These are phyloP conservation scores for Sphaerophoria rueppellii DNA, from an alignment of 2,888 invertebrate species.

Conservation along the genomic window DNA sequence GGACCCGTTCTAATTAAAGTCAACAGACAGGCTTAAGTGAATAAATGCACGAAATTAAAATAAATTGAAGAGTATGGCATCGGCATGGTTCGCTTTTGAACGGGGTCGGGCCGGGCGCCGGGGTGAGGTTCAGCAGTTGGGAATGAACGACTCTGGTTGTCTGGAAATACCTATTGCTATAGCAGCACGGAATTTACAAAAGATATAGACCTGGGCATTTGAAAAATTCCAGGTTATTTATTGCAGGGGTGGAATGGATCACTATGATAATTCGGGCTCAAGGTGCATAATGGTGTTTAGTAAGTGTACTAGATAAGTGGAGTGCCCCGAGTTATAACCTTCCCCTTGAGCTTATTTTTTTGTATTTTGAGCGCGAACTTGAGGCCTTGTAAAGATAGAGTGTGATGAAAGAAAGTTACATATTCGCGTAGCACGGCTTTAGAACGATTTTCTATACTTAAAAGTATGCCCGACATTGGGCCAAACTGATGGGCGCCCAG, in stretches of 20 bases:
- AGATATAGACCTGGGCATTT: constrained; percentile 44
- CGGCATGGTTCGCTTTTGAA: constrained; percentile 23
- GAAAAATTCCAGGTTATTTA: constrained; percentile 24
- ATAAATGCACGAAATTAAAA: constrained; percentile 73
- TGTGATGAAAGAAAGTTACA: no score
- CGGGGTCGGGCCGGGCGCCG: not conserved
- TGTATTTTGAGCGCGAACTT: no score
- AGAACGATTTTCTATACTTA: no score
- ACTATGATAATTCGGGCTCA: not conserved
- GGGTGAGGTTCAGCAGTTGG: not conserved
- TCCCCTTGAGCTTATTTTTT: no score
- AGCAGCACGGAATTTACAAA: constrained; percentile 10
- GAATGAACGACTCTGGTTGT: not conserved
- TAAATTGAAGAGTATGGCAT: constrained; percentile 68
- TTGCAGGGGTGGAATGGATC: not conserved
- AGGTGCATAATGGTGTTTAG: no score
- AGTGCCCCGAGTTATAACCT: no score
- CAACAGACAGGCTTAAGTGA: constrained; percentile 70
- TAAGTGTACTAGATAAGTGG: no score
- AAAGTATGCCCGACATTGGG: no score
- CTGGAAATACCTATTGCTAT: not conserved
- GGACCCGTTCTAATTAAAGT: constrained; percentile 72
- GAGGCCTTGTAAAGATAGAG: no score
- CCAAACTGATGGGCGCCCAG: no score
- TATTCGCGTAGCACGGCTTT: no score